A percentile compares a stretch with the other conserved stretches of the same genome.
Conservation (phyloP, 2,888 invertebrate species). For the Mythimna pallens region DNA sequence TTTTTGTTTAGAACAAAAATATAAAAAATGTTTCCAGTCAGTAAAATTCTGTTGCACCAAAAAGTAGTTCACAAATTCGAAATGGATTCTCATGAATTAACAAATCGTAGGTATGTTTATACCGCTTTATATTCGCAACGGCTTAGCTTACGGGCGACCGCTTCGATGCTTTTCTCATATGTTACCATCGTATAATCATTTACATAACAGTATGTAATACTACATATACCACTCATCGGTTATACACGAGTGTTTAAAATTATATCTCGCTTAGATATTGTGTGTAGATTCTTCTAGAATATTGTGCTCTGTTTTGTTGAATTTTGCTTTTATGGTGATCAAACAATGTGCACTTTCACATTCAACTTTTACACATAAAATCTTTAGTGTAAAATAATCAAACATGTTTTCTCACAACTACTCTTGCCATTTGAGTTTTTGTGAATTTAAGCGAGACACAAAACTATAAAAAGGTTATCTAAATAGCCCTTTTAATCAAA, state of each 20-base stretch:
- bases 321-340: background rate
- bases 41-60: background rate
- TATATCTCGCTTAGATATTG: conserved; percentile 45
- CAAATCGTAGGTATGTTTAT: conserved; percentile 26
- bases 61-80: conserved; percentile 14
- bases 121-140: conserved; percentile 76
- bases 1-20: background rate
- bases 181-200: conserved; percentile 66
- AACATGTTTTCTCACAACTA: background rate
- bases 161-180: conserved; percentile 88
- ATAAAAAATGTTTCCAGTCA: background rate
- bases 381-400: background rate
- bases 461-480: background rate
- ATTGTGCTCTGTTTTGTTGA: conserved; percentile 60
- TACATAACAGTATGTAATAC: conserved; percentile 30
- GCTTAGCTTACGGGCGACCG: conserved; percentile 81
- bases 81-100: conserved; percentile 30
- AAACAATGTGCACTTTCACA: background rate
- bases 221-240: conserved; percentile 31
- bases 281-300: conserved; percentile 60
- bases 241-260: conserved; percentile 46
- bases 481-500: background rate
- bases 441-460: background rate
- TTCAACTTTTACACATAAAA: background rate
- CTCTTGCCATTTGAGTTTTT: background rate